Conservation (phyloP, 2,888 invertebrate species). For the Sphaerophoria rueppellii region DNA sequence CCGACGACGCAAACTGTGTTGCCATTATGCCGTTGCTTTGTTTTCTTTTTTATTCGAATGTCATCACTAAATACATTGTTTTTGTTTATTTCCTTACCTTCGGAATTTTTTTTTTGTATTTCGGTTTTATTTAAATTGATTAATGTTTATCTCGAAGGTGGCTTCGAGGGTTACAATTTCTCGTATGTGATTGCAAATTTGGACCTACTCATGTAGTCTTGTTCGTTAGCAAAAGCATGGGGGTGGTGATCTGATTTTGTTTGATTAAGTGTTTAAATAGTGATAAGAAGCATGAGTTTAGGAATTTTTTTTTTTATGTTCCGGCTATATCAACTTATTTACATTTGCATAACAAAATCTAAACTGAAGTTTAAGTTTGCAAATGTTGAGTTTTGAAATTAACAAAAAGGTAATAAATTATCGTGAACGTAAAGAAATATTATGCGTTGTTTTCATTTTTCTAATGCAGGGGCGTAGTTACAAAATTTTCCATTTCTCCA, state of each 20-base stretch:
- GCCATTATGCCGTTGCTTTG: not conserved
- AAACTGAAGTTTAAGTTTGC: too few species aligned
- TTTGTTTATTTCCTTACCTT: constrained; percentile 2
- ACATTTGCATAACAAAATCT: too few species aligned
- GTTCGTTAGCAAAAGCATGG: not conserved
- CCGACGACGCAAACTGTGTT: constrained; percentile 2
- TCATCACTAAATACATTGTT: constrained; percentile 43
- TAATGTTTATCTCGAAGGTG: constrained; percentile 45
- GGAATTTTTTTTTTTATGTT: constrained; percentile 17
- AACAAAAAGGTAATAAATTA: too few species aligned
- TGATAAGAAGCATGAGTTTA: not conserved
- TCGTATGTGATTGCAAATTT: constrained; percentile 18
- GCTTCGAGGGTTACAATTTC: constrained; percentile 2
- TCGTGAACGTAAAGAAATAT: too few species aligned
- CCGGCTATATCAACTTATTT: too few species aligned
- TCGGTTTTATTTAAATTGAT: constrained; percentile 41
- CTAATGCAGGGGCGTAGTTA: too few species aligned
- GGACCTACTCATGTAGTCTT: not conserved
- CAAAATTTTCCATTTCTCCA: too few species aligned
- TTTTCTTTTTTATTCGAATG: constrained; percentile 28
- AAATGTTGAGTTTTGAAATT: too few species aligned
- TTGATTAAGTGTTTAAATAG: constrained; percentile 13
- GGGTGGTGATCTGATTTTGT: constrained; percentile 36
- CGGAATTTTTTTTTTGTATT: not conserved
- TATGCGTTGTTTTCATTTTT: too few species aligned